Percentiles rank a stretch among this genome's conserved stretches.
These are phyloP conservation scores for Oreonectes daqikongensis DNA, from an alignment of 2,797 vertebrate genomes.

Conservation along the genomic window DNA sequence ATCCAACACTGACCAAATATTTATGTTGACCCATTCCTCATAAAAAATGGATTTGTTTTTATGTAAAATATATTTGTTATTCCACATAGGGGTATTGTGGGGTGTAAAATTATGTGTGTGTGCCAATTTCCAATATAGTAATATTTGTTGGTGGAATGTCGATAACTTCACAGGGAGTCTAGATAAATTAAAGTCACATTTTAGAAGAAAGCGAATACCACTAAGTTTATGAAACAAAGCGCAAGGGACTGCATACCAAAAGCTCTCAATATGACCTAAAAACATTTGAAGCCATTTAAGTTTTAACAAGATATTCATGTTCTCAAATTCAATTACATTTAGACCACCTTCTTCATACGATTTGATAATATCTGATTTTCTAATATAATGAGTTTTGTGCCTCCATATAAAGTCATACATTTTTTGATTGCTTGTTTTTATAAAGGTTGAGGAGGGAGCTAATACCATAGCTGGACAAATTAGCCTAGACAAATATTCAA, in stretches of 20 bases:
- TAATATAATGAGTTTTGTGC: conserved; percentile 5
- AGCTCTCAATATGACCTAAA: neutral
- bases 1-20: too few relatives aligned
- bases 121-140: too few relatives aligned
- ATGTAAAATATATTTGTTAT: too few relatives aligned
- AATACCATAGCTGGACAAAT: neutral
- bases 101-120: too few relatives aligned
- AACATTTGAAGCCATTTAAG: neutral
- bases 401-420: conserved; percentile 9
- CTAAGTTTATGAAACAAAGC: neutral
- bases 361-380: neutral
- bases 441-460: neutral
- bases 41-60: too few relatives aligned
- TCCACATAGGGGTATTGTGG: neutral
- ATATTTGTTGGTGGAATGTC: too few relatives aligned
- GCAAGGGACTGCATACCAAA: too few relatives aligned
- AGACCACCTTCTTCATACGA: neutral
- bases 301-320: neutral
- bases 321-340: conserved; percentile 11
- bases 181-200: too few relatives aligned
- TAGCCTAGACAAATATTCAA: neutral
- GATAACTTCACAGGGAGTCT: too few relatives aligned
- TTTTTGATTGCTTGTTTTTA: conserved; percentile 8
- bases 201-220: neutral
- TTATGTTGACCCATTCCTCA: too few relatives aligned